Conservation (phyloP, 2,113 vertebrate species). For the Ploceus nigricollis region DNA sequence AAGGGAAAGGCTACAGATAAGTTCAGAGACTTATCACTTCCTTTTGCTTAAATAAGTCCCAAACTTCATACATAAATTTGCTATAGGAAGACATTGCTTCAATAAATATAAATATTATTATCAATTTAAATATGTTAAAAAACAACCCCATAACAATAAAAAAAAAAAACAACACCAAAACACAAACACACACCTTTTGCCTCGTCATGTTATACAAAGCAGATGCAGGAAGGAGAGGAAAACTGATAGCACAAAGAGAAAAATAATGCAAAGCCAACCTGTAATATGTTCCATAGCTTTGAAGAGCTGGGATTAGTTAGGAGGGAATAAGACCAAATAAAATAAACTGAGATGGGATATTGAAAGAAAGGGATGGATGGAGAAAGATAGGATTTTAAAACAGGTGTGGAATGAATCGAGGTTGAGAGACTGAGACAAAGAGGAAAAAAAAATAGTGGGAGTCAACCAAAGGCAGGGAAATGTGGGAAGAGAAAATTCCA, state of each 20-base stretch:
- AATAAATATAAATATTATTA: not conserved
- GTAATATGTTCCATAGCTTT: not conserved
- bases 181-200: not conserved
- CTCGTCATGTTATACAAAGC: not conserved
- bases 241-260: not conserved
- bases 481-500: not conserved
- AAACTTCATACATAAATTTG: not conserved
- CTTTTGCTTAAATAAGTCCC: not conserved
- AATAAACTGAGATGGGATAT: not conserved
- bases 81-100: not conserved
- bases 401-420: not conserved
- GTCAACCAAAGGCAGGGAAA: not conserved
- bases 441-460: not conserved
- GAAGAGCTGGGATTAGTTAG: not conserved
- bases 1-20: not conserved
- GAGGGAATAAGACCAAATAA: not conserved
- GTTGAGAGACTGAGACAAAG: not conserved
- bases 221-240: not conserved
- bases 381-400: not conserved
- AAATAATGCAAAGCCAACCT: not conserved
- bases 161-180: not conserved
- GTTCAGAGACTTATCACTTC: not conserved
- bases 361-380: not conserved
- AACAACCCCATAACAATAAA: not conserved
- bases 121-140: not conserved